These are phyloP conservation scores for Micromys minutus DNA, from an alignment of 2,113 vertebrate genomes.

Conservation along the genomic window DNA sequence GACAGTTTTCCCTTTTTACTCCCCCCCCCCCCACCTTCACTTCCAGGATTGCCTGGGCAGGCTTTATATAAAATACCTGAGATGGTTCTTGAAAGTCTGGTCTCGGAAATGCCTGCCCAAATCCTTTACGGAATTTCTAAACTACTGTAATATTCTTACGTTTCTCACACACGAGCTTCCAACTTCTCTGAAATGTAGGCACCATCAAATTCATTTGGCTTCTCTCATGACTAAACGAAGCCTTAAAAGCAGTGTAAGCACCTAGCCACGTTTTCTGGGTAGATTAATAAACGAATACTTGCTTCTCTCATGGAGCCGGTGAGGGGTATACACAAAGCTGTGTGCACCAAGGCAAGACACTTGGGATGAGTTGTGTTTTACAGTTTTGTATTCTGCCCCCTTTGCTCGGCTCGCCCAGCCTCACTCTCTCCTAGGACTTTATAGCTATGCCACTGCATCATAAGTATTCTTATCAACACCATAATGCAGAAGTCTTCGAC, in stretches of 20 bases:
- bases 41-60: neutral
- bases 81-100: neutral
- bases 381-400: neutral
- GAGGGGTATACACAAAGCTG: neutral
- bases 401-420: neutral
- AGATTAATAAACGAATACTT: neutral
- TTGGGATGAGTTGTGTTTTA: neutral
- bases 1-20: neutral
- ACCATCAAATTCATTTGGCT: neutral
- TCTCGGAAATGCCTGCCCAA: neutral
- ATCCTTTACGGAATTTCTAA: neutral
- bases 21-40: neutral
- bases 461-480: slow-evolving; percentile 56
- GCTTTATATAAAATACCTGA: neutral
- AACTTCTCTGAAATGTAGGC: neutral
- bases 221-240: neutral
- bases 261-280: neutral
- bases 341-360: neutral
- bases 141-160: neutral
- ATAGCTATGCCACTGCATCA: slow-evolving; percentile 10
- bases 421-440: neutral
- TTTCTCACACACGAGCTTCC: neutral
- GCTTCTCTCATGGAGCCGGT: neutral
- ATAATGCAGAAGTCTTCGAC: slow-evolving; percentile 7
- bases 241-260: neutral